These are phyloP conservation scores for Misgurnus mizolepis DNA, from an alignment of 2,113 vertebrate species.

Conservation along the genomic window DNA sequence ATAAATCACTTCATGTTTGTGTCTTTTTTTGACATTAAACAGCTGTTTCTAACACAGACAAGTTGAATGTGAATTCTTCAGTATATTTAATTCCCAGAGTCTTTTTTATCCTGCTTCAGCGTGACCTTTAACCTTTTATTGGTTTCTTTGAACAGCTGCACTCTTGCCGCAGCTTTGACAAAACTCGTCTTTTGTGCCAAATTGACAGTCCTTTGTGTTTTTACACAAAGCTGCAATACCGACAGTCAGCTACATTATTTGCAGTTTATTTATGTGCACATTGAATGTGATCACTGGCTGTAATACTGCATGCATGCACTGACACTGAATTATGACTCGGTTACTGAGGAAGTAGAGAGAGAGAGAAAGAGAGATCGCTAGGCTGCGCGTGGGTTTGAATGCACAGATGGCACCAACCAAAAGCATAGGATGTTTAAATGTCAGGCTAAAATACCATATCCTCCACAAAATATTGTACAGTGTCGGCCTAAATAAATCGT, in stretches of 20 bases:
- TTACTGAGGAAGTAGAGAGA: constrained; percentile 40
- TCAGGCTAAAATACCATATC: constrained; percentile 61
- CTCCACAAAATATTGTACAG: constrained; percentile 54
- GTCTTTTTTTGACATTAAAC: too few relatives aligned
- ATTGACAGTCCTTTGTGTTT: background rate
- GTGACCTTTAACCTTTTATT: constrained; percentile 57
- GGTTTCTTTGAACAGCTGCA: constrained; percentile 34
- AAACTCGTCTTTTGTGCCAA: constrained; percentile 12
- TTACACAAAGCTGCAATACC: background rate
- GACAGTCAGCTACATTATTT: too few relatives aligned
- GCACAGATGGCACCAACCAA: constrained; percentile 61
- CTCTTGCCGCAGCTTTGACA: background rate
- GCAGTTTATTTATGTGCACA: too few relatives aligned
- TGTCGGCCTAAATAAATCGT: constrained; percentile 73
- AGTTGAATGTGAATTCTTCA: background rate
- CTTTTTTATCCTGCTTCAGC: constrained; percentile 9
- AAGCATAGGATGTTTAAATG: constrained; percentile 68
- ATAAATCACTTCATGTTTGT: background rate
- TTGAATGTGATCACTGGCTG: background rate
- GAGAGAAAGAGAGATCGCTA: constrained; percentile 38
- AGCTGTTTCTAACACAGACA: too few relatives aligned
- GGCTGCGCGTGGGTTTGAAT: constrained; percentile 66
- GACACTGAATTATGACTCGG: background rate
- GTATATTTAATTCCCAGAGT: background rate
- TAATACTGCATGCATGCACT: background rate